Evolutionary conservation across 30 jellyfish, hydroid and myxozoan species (phyloP), one percentile per base, ranked within the genome.

Genomic region (Aurelia coerulea): DNA sequence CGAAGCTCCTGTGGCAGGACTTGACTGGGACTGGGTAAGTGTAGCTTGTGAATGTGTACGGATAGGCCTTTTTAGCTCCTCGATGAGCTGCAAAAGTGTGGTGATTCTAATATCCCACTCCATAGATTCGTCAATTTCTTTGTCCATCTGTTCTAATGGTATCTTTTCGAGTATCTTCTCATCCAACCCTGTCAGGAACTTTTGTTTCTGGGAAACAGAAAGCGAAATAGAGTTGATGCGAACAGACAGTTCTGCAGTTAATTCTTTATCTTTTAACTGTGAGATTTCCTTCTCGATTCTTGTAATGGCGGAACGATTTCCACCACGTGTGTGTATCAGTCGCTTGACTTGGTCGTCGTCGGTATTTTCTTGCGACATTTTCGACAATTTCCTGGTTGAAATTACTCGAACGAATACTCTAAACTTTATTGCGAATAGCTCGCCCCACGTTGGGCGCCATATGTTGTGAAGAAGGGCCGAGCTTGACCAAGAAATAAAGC

Each of bases 391-490:
- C 37, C 35, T 46, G 9, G 31, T 59, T 59, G 19, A 15, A 17
- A 59, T 59, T 9, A 15, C 11, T 59, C 31, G 31, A 59, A 59
- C 8, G 29, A 23, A 59, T 9, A 2, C 31, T 59, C 7, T 59
- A 15, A 19, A 59, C 68, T 59, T 59, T 59, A 17, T 4, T 37
- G 49, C 5, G 49, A 23, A 23, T 37, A 37, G 49, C 68, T 59
- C 31, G 76, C 76, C 76, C 76, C 76, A 65, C 76, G 76, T 65
- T 65, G 76, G 76, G 41, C 41, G 76, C 76, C 76, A 1, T 65
- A 12, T 65, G 42, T 65, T 37, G 49, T 2, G 49, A 37, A 37
- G 49, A 23, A 23, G 29, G 29, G 29, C 29, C 29, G 29, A 23
- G 29, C 29, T 23, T 23, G 29, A 23, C 29, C 29, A 23, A 23